Conservation (phyloP, 2,113 vertebrate genomes). For the Xiphias gladius region DNA sequence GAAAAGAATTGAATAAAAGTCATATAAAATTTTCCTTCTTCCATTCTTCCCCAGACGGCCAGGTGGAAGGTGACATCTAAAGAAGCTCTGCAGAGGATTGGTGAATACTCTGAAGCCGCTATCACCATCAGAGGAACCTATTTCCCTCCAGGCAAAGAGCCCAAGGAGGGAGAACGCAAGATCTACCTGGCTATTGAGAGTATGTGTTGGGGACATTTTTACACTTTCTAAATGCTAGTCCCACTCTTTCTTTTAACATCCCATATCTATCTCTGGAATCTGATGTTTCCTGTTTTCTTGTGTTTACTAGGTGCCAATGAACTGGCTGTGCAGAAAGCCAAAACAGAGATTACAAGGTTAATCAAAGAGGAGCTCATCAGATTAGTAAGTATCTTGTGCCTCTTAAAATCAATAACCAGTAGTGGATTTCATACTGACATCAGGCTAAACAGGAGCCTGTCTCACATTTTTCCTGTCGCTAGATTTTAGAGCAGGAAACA, state of each 20-base stretch:
- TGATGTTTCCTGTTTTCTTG: not conserved
- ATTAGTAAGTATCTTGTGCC: constrained; percentile 87
- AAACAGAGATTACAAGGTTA: constrained; percentile 97
- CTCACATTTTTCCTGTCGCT: not conserved
- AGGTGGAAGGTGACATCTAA: constrained; percentile 99
- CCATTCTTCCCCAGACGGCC: constrained; percentile 87
- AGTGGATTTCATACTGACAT: not conserved
- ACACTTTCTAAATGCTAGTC: not conserved
- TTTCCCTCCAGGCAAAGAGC: constrained; percentile 98
- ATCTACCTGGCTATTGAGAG: constrained; percentile 99
- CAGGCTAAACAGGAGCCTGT: not conserved
- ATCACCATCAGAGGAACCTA: constrained; percentile 99
- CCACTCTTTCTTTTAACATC: too few species aligned
- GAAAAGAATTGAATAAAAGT: not conserved
- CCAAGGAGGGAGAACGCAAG: constrained; percentile 97
- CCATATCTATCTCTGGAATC: not conserved
- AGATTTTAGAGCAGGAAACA: not conserved
- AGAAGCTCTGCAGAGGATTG: constrained; percentile 97
- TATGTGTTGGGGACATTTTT: constrained; percentile 77
- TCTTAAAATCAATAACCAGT: not conserved
- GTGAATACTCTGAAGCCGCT: constrained; percentile 98
- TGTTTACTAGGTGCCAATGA: constrained; percentile 93
- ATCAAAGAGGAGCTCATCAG: constrained; percentile 99
- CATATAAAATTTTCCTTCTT: not conserved
- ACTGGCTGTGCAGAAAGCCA: constrained; percentile 98